phyloP scores from a whole-genome alignment of 2,888 invertebrate genomes.

The Mayetiola destructor region DNA sequence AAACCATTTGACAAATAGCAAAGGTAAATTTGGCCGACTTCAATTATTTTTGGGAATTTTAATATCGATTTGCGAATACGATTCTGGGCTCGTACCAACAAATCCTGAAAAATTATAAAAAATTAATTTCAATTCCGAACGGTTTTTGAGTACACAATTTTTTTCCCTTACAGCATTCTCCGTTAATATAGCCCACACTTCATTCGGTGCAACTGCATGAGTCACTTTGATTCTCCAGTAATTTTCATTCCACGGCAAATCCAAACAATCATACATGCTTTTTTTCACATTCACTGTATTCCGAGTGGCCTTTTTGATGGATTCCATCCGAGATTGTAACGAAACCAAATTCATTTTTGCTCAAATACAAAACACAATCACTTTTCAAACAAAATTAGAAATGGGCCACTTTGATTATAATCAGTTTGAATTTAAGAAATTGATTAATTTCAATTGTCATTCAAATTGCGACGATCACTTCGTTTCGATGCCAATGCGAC shows the following conservation, averaged over 20 bases:
- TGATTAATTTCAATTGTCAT: no score
- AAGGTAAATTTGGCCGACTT: background rate
- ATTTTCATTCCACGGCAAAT: conserved; percentile 1
- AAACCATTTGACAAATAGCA: background rate
- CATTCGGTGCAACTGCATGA: background rate
- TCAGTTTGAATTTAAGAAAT: no score
- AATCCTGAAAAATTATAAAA: background rate
- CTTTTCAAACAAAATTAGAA: no score
- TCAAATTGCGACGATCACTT: no score
- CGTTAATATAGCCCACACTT: background rate
- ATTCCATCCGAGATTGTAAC: no score
- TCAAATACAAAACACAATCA: no score
- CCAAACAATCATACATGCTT: background rate
- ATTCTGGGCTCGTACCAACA: background rate
- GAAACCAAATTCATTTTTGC: no score
- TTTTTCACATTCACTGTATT: no score
- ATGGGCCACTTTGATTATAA: no score
- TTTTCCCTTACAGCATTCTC: background rate
- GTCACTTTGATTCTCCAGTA: background rate
- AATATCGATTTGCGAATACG: background rate
- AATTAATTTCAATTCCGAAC: background rate
- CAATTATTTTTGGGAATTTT: background rate
- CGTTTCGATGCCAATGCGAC: no score
- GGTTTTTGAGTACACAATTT: background rate
- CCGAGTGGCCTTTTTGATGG: no score